These are phyloP conservation scores for Labia minor DNA, from an alignment of 2,888 invertebrate species.

Conservation along the genomic window DNA sequence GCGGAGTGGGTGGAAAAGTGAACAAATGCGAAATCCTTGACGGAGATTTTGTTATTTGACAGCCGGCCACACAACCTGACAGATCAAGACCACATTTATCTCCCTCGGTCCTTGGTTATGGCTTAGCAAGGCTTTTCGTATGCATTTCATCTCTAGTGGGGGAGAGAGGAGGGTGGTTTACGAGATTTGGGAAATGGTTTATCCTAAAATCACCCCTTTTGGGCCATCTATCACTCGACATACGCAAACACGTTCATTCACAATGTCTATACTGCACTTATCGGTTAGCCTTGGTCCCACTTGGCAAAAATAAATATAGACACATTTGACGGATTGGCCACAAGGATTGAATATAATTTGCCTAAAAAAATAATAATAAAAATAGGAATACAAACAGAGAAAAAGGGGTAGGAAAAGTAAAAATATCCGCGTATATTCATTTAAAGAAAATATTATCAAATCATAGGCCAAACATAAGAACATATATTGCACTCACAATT, in stretches of 20 bases:
- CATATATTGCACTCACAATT: too few relatives aligned
- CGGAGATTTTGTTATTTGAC: neutral
- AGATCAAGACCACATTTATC: slow-evolving; percentile 3
- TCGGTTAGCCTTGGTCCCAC: neutral
- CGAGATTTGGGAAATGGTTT: neutral
- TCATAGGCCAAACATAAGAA: too few relatives aligned
- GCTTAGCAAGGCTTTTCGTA: neutral
- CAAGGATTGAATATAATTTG: too few relatives aligned
- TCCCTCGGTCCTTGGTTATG: neutral
- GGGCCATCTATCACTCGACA: neutral
- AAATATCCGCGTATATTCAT: too few relatives aligned
- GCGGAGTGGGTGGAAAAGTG: neutral
- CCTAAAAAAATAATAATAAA: too few relatives aligned
- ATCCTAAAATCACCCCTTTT: neutral
- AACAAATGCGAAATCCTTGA: neutral
- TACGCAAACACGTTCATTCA: neutral
- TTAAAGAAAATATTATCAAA: too few relatives aligned
- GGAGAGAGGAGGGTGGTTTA: too few relatives aligned
- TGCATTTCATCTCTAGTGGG: neutral
- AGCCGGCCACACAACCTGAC: neutral
- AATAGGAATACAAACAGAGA: too few relatives aligned
- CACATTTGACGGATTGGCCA: too few relatives aligned
- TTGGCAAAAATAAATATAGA: too few relatives aligned
- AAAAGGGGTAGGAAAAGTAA: too few relatives aligned
- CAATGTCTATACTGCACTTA: slow-evolving; percentile 13